Conservation (phyloP, 2,888 invertebrate genomes). For the Synergus itoensis region DNA sequence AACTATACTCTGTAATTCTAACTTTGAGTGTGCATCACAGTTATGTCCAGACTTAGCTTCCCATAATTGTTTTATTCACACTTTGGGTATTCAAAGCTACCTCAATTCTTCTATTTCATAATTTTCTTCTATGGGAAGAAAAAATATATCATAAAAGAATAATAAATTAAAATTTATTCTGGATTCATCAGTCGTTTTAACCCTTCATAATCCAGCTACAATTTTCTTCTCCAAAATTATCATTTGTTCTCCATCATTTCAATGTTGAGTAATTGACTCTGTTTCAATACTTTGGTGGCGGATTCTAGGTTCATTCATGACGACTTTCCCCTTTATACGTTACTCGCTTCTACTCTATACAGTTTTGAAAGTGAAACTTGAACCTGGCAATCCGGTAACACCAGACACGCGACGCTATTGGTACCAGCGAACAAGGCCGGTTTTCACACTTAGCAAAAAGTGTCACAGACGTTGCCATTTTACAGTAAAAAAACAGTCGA, state of each 20-base stretch:
- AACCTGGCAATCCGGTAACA: conserved; percentile 38
- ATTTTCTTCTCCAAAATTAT: background rate
- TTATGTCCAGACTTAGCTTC: background rate
- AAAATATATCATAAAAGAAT: background rate
- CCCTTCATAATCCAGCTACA: background rate
- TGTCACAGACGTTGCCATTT: conserved; percentile 17
- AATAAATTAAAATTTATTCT: background rate
- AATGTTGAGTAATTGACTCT: background rate
- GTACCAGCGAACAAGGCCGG: background rate
- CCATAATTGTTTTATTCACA: background rate
- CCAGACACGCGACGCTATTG: conserved; percentile 1
- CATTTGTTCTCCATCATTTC: background rate
- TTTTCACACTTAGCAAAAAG: conserved; percentile 31
- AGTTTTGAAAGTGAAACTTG: conserved; percentile 40
- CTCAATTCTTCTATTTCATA: background rate
- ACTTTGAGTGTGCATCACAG: too few relatives aligned
- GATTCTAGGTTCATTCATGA: conserved; percentile 13
- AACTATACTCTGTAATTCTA: background rate
- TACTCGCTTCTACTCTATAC: conserved; percentile 25
- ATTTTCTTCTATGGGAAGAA: too few relatives aligned
- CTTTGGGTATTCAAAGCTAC: too few relatives aligned
- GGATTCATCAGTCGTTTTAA: background rate
- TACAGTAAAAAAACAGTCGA: background rate
- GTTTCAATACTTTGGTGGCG: background rate
- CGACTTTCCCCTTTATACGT: conserved; percentile 25